phyloP scores from a whole-genome alignment of 2,113 vertebrate species.

The Proterorhinus semilunaris region DNA sequence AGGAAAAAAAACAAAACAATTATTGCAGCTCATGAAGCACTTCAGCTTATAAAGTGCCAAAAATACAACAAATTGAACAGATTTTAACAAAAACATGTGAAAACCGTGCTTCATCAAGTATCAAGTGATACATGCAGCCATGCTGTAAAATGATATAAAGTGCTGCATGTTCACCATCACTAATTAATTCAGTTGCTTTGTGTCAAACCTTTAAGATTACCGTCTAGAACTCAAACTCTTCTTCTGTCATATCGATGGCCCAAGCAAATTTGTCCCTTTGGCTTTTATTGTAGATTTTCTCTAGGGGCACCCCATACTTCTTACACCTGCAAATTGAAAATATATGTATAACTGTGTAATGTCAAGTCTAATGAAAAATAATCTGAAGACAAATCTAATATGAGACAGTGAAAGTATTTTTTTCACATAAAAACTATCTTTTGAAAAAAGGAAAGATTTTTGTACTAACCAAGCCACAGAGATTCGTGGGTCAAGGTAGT shows the following conservation, averaged over 20 bases:
- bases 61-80: conserved; percentile 14
- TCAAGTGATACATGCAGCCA: neutral
- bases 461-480: conserved; percentile 61
- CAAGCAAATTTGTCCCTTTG: conserved; percentile 79
- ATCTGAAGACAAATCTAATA: no score
- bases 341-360: neutral
- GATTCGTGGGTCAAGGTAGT: conserved; percentile 75
- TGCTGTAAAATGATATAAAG: conserved; percentile 10
- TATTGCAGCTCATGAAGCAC: neutral
- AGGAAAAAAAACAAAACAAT: conserved; percentile 20
- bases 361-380: no score
- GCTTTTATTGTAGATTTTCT: conserved; percentile 79
- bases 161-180: conserved; percentile 3
- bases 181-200: conserved; percentile 9
- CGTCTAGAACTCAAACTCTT: conserved; percentile 77
- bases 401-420: neutral
- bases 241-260: conserved; percentile 76
- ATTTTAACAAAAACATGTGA: conserved; percentile 13
- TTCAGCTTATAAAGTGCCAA: conserved; percentile 29
- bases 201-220: neutral
- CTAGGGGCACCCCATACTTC: conserved; percentile 66
- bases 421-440: neutral
- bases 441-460: neutral
- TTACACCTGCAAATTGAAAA: conserved; percentile 66
- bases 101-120: neutral